Evolutionary conservation across 2,113 vertebrate genomes (phyloP).

Genomic region (Pelusios castaneus): DNA sequence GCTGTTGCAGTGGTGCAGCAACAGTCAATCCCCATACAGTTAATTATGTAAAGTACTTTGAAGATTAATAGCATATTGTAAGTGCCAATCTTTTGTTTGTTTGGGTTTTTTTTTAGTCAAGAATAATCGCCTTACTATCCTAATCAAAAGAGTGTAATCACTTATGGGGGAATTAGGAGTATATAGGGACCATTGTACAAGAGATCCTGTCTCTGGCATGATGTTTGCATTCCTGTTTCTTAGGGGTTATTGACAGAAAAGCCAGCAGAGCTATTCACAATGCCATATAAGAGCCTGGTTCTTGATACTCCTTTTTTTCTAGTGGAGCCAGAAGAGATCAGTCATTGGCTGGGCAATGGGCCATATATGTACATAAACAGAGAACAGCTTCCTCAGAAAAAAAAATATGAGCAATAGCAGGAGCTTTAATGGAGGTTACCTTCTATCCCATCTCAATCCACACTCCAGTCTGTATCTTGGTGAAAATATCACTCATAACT

Average conservation of each 20-base stretch:
- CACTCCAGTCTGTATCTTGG: not conserved
- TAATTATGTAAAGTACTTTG: constrained; percentile 58
- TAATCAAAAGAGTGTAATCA: constrained; percentile 39
- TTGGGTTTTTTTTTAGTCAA: not conserved
- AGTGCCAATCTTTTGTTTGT: constrained; percentile 19
- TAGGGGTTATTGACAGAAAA: not conserved
- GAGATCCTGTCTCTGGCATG: not conserved
- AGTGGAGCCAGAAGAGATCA: not conserved
- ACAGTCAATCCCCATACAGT: constrained; percentile 38
- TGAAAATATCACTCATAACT: not conserved
- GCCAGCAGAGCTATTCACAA: rapidly evolving
- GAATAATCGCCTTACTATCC: constrained; percentile 52
- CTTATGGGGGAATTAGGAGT: constrained; percentile 6
- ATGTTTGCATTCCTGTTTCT: not conserved
- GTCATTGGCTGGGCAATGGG: not conserved
- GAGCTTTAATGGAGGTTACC: not conserved
- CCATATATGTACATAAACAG: rapidly evolving
- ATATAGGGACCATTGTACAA: not conserved
- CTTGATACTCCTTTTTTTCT: not conserved
- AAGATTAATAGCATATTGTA: constrained; percentile 25
- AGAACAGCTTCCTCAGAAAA: not conserved
- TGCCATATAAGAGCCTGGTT: rapidly evolving
- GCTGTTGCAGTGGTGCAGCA: not conserved
- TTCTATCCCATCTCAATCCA: not conserved
- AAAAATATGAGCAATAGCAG: not conserved